Conservation (phyloP, 2,113 vertebrate species). For the Trinectes maculatus region DNA sequence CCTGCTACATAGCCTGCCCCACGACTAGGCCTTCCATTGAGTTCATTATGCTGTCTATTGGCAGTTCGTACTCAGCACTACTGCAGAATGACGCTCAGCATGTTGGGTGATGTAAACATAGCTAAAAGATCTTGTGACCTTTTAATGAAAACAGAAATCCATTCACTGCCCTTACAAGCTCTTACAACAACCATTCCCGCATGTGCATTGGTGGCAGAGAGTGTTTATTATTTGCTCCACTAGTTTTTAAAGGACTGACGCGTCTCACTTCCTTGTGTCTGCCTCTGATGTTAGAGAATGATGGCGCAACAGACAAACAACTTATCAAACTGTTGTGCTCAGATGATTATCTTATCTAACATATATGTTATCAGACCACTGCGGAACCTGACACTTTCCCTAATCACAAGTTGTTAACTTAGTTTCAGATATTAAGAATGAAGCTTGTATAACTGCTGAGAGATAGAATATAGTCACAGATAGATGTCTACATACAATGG, state of each 20-base stretch:
- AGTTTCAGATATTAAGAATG: neutral
- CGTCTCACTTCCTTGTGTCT: no score
- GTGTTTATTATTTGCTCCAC: neutral
- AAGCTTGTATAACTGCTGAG: no score
- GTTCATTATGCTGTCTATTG: no score
- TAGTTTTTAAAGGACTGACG: neutral
- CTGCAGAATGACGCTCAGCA: neutral
- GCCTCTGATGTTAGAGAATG: neutral
- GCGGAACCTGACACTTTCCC: neutral
- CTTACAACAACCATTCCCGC: no score
- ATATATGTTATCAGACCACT: neutral
- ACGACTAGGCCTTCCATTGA: no score
- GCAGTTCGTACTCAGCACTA: neutral
- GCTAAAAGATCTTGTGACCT: conserved; percentile 1
- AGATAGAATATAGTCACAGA: no score
- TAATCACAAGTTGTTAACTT: conserved; percentile 6
- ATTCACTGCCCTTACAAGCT: conserved; percentile 1
- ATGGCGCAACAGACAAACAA: neutral
- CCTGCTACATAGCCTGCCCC: no score
- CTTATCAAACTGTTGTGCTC: neutral
- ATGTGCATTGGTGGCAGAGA: neutral
- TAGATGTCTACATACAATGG: neutral
- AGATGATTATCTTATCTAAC: neutral
- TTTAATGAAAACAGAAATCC: conserved; percentile 4
- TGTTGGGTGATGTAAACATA: neutral